These are phyloP conservation scores for Lutjanus erythropterus DNA, from an alignment of 2,113 vertebrate genomes.

Conservation along the genomic window DNA sequence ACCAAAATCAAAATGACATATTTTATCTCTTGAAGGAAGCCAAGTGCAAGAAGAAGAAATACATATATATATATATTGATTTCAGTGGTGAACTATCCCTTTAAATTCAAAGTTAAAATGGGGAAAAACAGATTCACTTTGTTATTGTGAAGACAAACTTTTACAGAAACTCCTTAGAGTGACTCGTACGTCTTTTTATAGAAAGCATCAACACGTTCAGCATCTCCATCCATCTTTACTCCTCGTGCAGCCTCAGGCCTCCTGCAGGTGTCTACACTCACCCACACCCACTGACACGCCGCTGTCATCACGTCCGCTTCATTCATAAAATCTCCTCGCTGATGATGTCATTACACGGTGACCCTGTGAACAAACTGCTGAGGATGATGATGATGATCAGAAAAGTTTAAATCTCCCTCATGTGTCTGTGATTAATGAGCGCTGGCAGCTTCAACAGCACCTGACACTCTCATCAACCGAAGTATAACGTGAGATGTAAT, in stretches of 20 bases:
- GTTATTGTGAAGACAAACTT: neutral
- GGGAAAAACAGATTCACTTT: too few relatives aligned
- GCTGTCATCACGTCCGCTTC: conserved; percentile 48
- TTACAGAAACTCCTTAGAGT: neutral
- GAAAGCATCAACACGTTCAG: neutral
- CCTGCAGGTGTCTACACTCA: conserved; percentile 16
- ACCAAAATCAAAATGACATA: too few relatives aligned
- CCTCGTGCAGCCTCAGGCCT: neutral
- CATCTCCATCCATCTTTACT: neutral
- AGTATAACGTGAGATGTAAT: conserved; percentile 11
- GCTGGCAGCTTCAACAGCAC: conserved; percentile 45
- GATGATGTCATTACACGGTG: neutral
- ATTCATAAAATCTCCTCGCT: conserved; percentile 46
- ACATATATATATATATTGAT: too few relatives aligned
- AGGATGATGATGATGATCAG: too few relatives aligned
- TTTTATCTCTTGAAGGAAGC: too few relatives aligned
- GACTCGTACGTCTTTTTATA: neutral
- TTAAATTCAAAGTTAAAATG: too few relatives aligned
- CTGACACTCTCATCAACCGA: conserved; percentile 29
- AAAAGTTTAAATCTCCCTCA: neutral
- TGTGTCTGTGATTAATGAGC: conserved; percentile 23
- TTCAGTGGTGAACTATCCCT: too few relatives aligned
- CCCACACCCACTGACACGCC: conserved; percentile 8
- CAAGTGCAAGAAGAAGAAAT: too few relatives aligned
- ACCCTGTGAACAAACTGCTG: conserved; percentile 28